Conservation (phyloP, 2,797 vertebrate genomes). For the Chanos chanos region DNA sequence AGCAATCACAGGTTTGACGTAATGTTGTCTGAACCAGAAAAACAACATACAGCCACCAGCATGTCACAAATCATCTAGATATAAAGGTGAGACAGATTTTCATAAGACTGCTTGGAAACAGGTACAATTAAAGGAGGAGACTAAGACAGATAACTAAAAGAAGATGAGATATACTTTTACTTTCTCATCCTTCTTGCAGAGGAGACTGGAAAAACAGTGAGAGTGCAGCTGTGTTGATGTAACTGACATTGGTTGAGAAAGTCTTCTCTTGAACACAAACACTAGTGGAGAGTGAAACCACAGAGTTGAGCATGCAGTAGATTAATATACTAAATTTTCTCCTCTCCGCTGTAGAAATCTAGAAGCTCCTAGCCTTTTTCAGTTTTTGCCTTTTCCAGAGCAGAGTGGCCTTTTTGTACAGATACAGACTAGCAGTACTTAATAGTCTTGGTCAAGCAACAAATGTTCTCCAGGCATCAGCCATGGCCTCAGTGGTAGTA, state of each 20-base stretch:
- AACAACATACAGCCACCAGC: not conserved
- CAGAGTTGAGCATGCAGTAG: too few species aligned
- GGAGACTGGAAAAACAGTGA: not conserved
- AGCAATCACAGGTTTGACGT: too few species aligned
- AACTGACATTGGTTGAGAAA: not conserved
- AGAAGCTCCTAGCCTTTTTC: not conserved
- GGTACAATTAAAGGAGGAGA: too few species aligned
- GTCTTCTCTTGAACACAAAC: not conserved
- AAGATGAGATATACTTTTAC: too few species aligned
- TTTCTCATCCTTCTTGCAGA: not conserved
- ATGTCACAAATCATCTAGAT: not conserved
- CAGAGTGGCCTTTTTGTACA: not conserved
- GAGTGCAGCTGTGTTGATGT: constrained; percentile 13
- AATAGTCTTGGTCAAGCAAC: too few species aligned
- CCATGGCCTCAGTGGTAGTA: too few species aligned
- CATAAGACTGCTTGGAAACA: not conserved
- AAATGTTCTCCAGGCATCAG: too few species aligned
- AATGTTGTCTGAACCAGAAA: not conserved
- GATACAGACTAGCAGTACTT: not conserved
- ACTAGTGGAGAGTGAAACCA: not conserved
- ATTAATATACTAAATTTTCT: too few species aligned
- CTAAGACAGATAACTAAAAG: too few species aligned
- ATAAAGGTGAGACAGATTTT: not conserved
- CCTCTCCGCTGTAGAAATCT: not conserved
- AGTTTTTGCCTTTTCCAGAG: not conserved